Base-by-base conservation (phyloP, 2,797 vertebrate species). In the Amazona finschi region DNA sequence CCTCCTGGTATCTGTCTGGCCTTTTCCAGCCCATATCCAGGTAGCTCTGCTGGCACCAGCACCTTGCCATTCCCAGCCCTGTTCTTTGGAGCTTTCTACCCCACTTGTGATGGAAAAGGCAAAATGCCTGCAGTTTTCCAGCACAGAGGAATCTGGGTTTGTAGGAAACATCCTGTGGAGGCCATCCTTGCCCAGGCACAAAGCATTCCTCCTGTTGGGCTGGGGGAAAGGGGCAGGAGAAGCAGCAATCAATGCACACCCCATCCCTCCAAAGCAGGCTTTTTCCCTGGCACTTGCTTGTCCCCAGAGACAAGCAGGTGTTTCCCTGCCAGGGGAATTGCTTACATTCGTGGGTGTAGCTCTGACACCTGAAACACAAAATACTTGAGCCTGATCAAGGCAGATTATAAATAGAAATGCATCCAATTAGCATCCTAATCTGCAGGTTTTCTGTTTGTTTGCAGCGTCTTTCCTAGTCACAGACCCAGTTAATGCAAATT, bases 381-480 rank as follows among this genome's bases (percentile, higher is more conserved):
- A 79, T 39, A 33, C 91, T 95, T 80, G 46, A 61, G 90, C 80
- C 80, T 91, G 91, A 93, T 96, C 91, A 92, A 90, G 77, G 94
- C 89, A 57, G 89, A 46, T 93, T 97, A 97, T 97, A 97, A 96
- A 97, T 97, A 97, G 96, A 91, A 94, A 76, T 41, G 86, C 85
- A 88, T 78, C 84, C 95, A 38, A 96, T 96, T 93, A 96, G 95
- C 94, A 96, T 94, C 89, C 73, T 77, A 50, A 92, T 92, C 64
- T 72, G 91, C 94, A 91, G 85, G 93, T 95, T 96, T 75, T 71
- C 86, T 77, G 77, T 96, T 94, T 95, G 96, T 96, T 96, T 95
- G 94, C 89, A 0, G 78, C 62, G 72, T 38, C 87, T 97, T 94
- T 96, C 66, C 91, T 67, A 85, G 89, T 79, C 79, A 43, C 90